phyloP scores from a whole-genome alignment of 2,888 invertebrate genomes.

The Lacanobia wlatinum region DNA sequence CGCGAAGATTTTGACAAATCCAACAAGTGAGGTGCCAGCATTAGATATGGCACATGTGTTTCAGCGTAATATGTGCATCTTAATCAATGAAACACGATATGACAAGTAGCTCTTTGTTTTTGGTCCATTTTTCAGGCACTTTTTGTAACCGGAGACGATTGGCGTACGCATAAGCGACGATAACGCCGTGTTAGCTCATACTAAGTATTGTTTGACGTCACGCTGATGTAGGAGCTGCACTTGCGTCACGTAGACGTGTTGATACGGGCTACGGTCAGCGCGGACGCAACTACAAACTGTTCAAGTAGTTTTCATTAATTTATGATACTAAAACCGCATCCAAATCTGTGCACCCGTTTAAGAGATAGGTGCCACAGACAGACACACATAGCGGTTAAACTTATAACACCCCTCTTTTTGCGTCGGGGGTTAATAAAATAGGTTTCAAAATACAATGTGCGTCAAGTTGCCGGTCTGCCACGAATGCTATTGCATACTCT shows the following conservation, averaged over 20 bases:
- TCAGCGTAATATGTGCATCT: not conserved
- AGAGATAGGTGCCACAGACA: no score
- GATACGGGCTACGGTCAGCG: not conserved
- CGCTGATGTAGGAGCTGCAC: not conserved
- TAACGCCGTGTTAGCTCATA: not conserved
- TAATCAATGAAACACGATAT: constrained; percentile 19
- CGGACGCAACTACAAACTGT: not conserved
- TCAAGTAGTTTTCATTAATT: not conserved
- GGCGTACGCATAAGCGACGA: not conserved
- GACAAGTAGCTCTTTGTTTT: constrained; percentile 36
- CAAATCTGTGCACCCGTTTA: no score
- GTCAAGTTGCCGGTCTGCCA: no score
- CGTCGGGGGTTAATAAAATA: no score
- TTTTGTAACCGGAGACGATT: not conserved
- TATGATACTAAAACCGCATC: no score
- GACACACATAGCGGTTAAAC: no score
- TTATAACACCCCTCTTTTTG: no score
- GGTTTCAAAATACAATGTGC: no score
- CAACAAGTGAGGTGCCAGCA: no score
- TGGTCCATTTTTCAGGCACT: constrained; percentile 38
- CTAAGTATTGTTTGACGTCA: not conserved
- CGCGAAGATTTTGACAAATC: no score
- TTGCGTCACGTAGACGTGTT: not conserved
- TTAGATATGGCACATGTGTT: no score
- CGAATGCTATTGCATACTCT: no score